Evolutionary conservation across 2,888 invertebrate species (phyloP).

Genomic region (Neoaliturus tenellus): DNA sequence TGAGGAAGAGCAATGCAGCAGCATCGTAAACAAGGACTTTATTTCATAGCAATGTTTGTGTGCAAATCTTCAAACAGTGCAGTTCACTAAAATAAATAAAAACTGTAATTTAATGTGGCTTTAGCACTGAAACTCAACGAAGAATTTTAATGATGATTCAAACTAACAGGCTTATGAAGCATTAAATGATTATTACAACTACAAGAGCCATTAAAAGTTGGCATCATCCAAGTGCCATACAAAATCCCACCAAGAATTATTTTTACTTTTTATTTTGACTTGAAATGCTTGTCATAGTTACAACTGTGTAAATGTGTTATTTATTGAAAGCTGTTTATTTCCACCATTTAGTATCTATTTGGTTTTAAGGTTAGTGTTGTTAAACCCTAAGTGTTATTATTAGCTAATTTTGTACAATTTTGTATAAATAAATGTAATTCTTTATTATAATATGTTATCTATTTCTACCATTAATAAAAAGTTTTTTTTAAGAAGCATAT

Average conservation of each 20-base stretch:
- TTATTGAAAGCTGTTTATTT: not conserved
- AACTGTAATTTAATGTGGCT: not conserved
- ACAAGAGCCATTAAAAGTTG: not conserved
- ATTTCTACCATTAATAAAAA: too few relatives aligned
- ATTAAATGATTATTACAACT: not conserved
- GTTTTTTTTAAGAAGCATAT: too few relatives aligned
- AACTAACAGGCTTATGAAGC: too few relatives aligned
- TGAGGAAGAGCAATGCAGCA: slow-evolving; percentile 72
- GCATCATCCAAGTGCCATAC: not conserved
- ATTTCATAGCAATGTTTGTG: not conserved
- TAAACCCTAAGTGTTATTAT: not conserved
- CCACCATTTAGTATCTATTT: not conserved
- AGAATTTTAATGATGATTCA: not conserved
- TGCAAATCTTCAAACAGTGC: not conserved
- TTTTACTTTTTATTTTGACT: not conserved
- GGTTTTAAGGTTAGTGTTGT: not conserved
- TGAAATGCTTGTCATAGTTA: not conserved
- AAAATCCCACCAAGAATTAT: not conserved
- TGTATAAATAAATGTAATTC: not conserved
- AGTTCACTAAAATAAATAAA: not conserved
- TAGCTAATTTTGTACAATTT: slow-evolving; percentile 3
- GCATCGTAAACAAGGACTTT: slow-evolving; percentile 17
- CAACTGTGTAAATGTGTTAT: not conserved
- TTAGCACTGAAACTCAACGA: not conserved
- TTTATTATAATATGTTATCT: not conserved